Conservation (phyloP, 2,797 vertebrate species). For the Falco concolor region DNA sequence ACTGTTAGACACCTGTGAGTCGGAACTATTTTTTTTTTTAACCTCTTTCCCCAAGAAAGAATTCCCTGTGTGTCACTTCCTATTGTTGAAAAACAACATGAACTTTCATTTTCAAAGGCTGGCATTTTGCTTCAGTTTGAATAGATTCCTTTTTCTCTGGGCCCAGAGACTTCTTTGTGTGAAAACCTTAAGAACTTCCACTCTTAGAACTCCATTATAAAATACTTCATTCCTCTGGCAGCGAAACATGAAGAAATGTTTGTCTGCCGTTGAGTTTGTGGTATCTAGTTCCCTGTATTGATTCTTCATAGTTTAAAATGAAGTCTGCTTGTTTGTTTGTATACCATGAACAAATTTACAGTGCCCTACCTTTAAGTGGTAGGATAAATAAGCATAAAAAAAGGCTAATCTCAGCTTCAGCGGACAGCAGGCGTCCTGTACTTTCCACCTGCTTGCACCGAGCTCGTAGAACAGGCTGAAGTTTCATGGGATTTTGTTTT, state of each 20-base stretch:
- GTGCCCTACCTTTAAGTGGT: background rate
- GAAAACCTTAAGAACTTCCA: background rate
- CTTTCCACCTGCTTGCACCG: background rate
- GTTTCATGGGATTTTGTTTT: background rate
- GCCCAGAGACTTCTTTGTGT: background rate
- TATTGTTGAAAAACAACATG: background rate
- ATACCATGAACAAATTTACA: background rate
- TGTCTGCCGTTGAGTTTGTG: background rate
- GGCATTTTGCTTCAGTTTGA: background rate
- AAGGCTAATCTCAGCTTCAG: background rate
- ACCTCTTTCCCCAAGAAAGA: background rate
- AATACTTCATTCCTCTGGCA: background rate
- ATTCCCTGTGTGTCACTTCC: background rate
- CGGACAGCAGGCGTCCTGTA: background rate
- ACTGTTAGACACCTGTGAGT: background rate
- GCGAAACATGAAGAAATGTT: background rate
- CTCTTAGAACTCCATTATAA: background rate
- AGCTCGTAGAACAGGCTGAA: fast-evolving
- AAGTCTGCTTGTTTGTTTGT: background rate
- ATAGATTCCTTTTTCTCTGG: background rate
- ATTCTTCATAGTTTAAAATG: background rate
- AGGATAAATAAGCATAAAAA: background rate
- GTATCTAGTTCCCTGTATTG: background rate
- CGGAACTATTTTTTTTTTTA: background rate
- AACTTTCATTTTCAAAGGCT: background rate